Percentiles rank a stretch among this genome's conserved stretches.
Conservation (phyloP, 2,113 vertebrate species). For the Melanocharis versteri region DNA sequence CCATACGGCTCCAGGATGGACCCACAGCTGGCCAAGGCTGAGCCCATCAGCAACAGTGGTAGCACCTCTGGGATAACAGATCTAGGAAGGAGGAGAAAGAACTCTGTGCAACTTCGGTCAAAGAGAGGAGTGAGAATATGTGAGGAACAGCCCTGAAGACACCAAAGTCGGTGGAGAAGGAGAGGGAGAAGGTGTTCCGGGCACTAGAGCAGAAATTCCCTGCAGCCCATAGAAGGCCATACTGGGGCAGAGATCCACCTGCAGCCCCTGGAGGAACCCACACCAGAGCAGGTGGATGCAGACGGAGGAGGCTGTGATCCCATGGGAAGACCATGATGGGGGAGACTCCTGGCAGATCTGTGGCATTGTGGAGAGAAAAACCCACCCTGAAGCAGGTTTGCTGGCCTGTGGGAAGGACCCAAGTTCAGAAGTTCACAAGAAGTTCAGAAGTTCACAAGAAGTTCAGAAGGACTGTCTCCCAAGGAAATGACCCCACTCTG, state of each 20-base stretch:
- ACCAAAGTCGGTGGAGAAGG: not conserved
- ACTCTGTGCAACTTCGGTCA: rapidly evolving
- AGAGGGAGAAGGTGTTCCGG: not conserved
- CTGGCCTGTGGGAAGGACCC: not conserved
- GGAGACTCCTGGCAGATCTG: not conserved
- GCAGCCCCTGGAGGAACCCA: not conserved
- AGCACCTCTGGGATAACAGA: not conserved
- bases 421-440: too few species aligned
- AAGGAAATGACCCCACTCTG: not conserved
- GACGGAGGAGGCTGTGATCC: not conserved
- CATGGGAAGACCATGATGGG: not conserved
- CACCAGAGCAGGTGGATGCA: rapidly evolving
- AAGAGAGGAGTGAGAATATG: not conserved
- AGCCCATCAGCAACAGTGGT: not conserved
- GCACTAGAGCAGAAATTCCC: not conserved
- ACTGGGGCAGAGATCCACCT: not conserved
- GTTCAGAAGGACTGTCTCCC: not conserved
- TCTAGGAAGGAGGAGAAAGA: not conserved
- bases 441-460: not conserved
- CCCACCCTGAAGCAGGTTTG: not conserved
- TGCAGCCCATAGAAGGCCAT: not conserved
- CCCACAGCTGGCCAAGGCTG: not conserved
- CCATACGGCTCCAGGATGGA: rapidly evolving
- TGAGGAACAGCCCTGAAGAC: not conserved
- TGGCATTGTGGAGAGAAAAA: not conserved